Evolutionary conservation across 2,797 vertebrate genomes (phyloP), one percentile per base, ranked within the genome.

Genomic region (Heliangelus exortis): DNA sequence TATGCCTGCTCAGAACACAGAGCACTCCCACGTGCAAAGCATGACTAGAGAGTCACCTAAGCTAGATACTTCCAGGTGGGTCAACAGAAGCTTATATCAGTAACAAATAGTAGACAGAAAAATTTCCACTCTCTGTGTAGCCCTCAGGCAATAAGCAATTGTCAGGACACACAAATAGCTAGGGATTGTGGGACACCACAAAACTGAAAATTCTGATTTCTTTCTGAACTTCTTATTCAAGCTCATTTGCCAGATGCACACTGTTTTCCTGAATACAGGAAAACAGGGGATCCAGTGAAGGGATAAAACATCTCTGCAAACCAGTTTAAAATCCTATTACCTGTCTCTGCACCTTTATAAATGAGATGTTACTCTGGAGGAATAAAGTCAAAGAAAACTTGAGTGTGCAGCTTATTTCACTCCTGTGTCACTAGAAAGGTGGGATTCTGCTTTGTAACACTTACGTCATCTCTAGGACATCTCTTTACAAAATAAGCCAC

Each of bases 31-130:
- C 8, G 3, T 67, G 41, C 93, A 68, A 47, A 90, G 18, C 5
- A 1, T 71, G 41, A 57, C 59, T 53, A 93, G 92, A 84, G 96
- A 94, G 39, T 84, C 93, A 31, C 87, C 89, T 14, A 96, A 92
- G 43, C 29, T 78, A 22, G 96, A 95, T 19, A 20, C 26, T 29
- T 68, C 89, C 50, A 97, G 93, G 96, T 96, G 84, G 73, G 58
- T 74, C 51, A 74, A 58, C 21, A 89, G 53, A 34, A 61, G 21
- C 26, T 80, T 78, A 11, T 58, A 74, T 57, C 25, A 55, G 22
- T 7, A 65, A 45, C 21, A 79, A 89, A 43, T 75, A 86, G 23
- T 13, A 45, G 17, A 78, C 58, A 57, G 8, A 89, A 79, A 41
- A 16, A 1, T 43, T 33, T 73, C 21, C 57, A 10, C 22, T 77